Evolutionary conservation across 2,797 vertebrate species (phyloP).

Genomic region (Hoplostethus atlanticus): DNA sequence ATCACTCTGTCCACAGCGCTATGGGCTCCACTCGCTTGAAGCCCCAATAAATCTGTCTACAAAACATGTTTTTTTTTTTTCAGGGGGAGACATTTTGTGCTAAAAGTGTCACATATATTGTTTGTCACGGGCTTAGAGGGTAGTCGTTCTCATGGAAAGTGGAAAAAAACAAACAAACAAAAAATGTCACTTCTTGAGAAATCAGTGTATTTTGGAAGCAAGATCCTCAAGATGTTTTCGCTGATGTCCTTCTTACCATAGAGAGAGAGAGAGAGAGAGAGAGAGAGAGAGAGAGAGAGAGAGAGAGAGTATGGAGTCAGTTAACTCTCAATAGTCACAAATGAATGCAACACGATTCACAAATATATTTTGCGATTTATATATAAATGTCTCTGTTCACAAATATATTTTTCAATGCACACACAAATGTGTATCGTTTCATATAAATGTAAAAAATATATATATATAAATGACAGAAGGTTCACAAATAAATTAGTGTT

Average conservation of each 20-base stretch:
- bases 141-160: conserved; percentile 29
- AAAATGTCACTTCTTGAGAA: conserved; percentile 60
- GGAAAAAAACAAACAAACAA: conserved; percentile 7
- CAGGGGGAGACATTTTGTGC: conserved; percentile 58
- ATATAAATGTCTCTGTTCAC: too few species aligned
- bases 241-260: conserved; percentile 49
- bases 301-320: too few species aligned
- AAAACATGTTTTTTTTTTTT: conserved; percentile 38
- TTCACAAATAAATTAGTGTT: too few species aligned
- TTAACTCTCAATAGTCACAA: too few species aligned
- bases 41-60: conserved; percentile 64
- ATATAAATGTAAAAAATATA: too few species aligned
- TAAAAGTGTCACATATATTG: conserved; percentile 68
- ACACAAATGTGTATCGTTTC: too few species aligned
- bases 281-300: conserved; percentile 31
- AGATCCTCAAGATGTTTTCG: conserved; percentile 59
- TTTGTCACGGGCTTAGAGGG: conserved; percentile 58
- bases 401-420: too few species aligned
- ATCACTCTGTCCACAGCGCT: conserved; percentile 63
- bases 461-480: too few species aligned
- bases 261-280: conserved; percentile 28
- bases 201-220: conserved; percentile 50
- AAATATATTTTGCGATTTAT: too few species aligned
- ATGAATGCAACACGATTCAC: too few species aligned
- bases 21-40: conserved; percentile 54